Base-by-base conservation (phyloP, 1,140 invertebrate species). In the Oncopeltus fasciatus region DNA sequence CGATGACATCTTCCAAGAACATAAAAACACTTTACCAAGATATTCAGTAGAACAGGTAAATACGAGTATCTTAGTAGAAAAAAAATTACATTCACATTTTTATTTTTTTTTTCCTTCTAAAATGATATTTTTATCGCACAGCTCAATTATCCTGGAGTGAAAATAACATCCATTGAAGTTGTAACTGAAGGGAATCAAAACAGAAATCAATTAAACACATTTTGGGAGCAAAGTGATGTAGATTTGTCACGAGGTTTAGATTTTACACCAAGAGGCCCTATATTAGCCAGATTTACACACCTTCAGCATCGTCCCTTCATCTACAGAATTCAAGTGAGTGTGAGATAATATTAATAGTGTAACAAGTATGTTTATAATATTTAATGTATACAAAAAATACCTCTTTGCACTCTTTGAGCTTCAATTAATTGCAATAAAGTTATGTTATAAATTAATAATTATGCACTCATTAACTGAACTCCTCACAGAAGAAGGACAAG, bases 1-100 rank as follows among this genome's bases (percentile, higher is more conserved):
- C 21, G 87, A 92, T 68, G 81, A 88, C 57, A 74, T 92, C 5
- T 91, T 91, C 76, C 76, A 81, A 62, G 77, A 85, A 67, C 83
- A 86, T 71, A 92, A 92, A 73, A 77, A 76, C 26, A 83, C 81
- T 4, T 72, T 90, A 21, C 74, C 80, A 1, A 71, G 78, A 59
- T 88, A 88, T 65, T 78, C 72, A 0, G 67, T 70, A n/a, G 74
- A 80, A 61, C 76, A 81, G 70, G 80, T 81, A 4, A 46, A 20
- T n/a, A n/a, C n/a, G n/a, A n/a, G n/a, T n/a, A 46, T 46, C n/a
- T 46, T 20, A 46, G 4, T 46, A 2, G n/a, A n/a, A n/a, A n/a
- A n/a, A n/a, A n/a, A n/a, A n/a, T n/a, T n/a, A n/a, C n/a, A n/a
- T n/a, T n/a, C n/a, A n/a, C n/a, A n/a, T n/a, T n/a, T n/a, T n/a